These are phyloP conservation scores for Heliconius hewitsoni DNA, from an alignment of 1,140 invertebrate genomes.

Conservation along the genomic window DNA sequence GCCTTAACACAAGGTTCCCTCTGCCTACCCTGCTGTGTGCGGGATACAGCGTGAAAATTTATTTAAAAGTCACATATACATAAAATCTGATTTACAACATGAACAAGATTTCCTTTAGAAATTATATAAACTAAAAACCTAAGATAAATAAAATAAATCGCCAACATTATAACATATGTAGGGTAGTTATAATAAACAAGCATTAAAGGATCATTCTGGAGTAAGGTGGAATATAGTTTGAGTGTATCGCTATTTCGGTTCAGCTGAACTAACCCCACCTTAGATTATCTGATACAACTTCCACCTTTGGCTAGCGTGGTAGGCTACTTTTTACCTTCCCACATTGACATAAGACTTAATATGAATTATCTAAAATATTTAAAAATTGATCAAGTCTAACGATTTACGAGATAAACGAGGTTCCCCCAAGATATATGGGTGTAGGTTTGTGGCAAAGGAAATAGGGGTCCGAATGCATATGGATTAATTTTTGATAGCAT, in stretches of 20 bases:
- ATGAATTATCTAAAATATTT: neutral
- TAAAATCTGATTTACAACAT: too few relatives aligned
- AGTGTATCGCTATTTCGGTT: conserved; percentile 33
- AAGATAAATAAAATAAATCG: neutral
- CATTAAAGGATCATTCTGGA: conserved; percentile 15
- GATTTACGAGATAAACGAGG: conserved; percentile 32
- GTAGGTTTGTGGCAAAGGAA: conserved; percentile 28
- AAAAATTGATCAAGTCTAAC: conserved; percentile 22
- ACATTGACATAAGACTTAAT: neutral
- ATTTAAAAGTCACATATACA: too few relatives aligned
- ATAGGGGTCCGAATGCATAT: conserved; percentile 23
- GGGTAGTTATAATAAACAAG: conserved; percentile 1
- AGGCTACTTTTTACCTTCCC: conserved; percentile 10
- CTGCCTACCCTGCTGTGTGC: too few relatives aligned
- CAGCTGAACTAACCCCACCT: conserved; percentile 27
- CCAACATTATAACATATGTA: neutral
- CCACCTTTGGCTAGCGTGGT: conserved; percentile 4
- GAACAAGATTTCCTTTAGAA: too few relatives aligned
- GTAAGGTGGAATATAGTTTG: conserved; percentile 7
- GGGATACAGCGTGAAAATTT: too few relatives aligned
- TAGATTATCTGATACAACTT: conserved; percentile 26
- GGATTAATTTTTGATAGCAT: conserved; percentile 26
- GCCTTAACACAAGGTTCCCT: too few relatives aligned
- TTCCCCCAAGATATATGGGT: conserved; percentile 27
- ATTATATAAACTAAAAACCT: too few relatives aligned